Evolutionary conservation across 2,113 vertebrate genomes (phyloP), one percentile per base, ranked within the genome.

Genomic region (Arenaria interpres): DNA sequence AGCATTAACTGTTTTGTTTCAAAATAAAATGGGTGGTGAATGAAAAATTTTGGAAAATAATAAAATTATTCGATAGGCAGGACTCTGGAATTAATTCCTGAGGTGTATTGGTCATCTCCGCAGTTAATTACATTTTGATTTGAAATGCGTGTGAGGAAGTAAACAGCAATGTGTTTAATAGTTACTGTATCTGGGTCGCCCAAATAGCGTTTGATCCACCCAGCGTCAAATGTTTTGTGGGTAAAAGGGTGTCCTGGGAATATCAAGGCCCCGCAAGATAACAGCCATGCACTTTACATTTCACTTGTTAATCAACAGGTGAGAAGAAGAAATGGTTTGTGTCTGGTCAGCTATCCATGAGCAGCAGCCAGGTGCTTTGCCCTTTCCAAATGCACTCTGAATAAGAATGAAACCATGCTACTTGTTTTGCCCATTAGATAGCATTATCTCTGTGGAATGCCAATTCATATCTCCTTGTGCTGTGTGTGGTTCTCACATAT

Each of bases 401-500:
- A 97, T 97, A 95, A 95, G 98, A 97, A 97, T 94, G 95, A 97
- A 97, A 95, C 87, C 12, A 7, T 88, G 94, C 96, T 89, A 89
- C 97, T 97, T 97, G 98, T 98, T 98, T 97, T 98, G 97, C 97
- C 98, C 98, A 98, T 98, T 98, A 98, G 97, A 97, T 94, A 98
- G 97, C 98, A 97, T 98, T 98, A 98, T 98, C 98, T 98, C 98
- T 96, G 75, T 87, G 93, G 98, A 98, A 98, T 95, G 93, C 97
- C 98, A 98, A 97, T 98, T 98, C 98, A 87, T 98, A 98, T 98
- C 98, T 98, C 98, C 97, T 97, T 97, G 97, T 98, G 98, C 98
- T 86, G 59, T 97, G 96, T 97, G 97, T 96, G 96, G 95, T 97
- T 98, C 97, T 98, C 97, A 98, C 98, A 98, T 98, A 98, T 96